A percentile compares a stretch with the other conserved stretches of the same genome.
These are phyloP conservation scores for Platanista minor DNA, from an alignment of 2,113 vertebrate genomes.

Conservation along the genomic window DNA sequence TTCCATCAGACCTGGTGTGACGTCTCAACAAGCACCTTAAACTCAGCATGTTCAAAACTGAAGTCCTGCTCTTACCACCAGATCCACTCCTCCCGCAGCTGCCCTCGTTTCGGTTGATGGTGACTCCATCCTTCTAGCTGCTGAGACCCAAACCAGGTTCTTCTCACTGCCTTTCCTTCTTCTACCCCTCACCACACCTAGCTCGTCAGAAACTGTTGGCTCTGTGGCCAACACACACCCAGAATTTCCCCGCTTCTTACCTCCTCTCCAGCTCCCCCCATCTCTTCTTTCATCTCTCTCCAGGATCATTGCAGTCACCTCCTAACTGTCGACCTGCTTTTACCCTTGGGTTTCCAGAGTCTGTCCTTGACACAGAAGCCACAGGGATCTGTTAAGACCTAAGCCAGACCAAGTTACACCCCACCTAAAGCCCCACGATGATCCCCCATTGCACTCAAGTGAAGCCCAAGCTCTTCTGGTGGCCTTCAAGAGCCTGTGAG, in stretches of 20 bases:
- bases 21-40: not conserved
- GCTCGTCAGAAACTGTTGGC: not conserved
- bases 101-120: not conserved
- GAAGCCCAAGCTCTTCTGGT: not conserved
- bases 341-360: no score
- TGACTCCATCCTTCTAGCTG: not conserved
- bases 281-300: not conserved
- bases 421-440: not conserved
- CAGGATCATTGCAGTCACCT: not conserved
- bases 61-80: not conserved
- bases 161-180: not conserved
- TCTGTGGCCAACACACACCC: not conserved
- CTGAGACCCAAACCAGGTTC: not conserved
- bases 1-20: not conserved
- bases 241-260: not conserved
- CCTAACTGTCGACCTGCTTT: not conserved
- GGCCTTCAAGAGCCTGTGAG: no score
- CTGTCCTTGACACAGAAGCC: not conserved
- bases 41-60: not conserved
- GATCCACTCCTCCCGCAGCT: accelerated
- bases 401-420: not conserved
- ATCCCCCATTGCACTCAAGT: not conserved
- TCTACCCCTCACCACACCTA: not conserved
- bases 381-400: not conserved
- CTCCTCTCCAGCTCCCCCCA: not conserved